These are phyloP conservation scores for Xylocampa areola DNA, from an alignment of 2,888 invertebrate genomes.

Conservation along the genomic window DNA sequence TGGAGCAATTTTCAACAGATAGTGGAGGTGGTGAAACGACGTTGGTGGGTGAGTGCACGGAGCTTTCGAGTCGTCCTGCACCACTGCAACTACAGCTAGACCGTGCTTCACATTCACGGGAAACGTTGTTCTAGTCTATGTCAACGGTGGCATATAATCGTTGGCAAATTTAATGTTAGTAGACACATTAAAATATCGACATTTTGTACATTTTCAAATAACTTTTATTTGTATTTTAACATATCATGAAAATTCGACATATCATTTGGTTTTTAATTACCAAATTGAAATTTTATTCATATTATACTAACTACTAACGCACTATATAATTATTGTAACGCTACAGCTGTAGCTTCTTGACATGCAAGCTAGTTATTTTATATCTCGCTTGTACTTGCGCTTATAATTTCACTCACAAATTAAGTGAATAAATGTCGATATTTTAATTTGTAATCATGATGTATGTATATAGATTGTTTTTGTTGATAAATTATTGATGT, in stretches of 20 bases:
- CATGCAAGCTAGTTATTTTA: constrained; percentile 15
- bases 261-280: constrained; percentile 75
- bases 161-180: constrained; percentile 76
- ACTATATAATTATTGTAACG: constrained; percentile 13
- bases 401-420: constrained; percentile 39
- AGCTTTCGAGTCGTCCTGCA: constrained; percentile 80
- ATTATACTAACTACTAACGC: constrained; percentile 25
- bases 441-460: constrained; percentile 75
- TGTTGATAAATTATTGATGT: constrained; percentile 86
- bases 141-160: constrained; percentile 57
- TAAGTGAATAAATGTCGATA: constrained; percentile 72
- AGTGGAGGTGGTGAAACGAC: constrained; percentile 91
- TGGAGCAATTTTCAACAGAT: constrained; percentile 95
- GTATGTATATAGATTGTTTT: constrained; percentile 83
- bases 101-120: constrained; percentile 92
- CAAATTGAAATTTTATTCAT: constrained; percentile 48
- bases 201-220: constrained; percentile 51
- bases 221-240: constrained; percentile 67
- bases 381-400: constrained; percentile 38
- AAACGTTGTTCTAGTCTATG: constrained; percentile 93
- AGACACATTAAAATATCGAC: constrained; percentile 82
- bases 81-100: constrained; percentile 76
- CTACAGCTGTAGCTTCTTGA: constrained; percentile 38
- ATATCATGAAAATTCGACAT: constrained; percentile 81
- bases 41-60: constrained; percentile 78